Base-by-base conservation (phyloP, 2,797 vertebrate species). In the Tadarida brasiliensis region DNA sequence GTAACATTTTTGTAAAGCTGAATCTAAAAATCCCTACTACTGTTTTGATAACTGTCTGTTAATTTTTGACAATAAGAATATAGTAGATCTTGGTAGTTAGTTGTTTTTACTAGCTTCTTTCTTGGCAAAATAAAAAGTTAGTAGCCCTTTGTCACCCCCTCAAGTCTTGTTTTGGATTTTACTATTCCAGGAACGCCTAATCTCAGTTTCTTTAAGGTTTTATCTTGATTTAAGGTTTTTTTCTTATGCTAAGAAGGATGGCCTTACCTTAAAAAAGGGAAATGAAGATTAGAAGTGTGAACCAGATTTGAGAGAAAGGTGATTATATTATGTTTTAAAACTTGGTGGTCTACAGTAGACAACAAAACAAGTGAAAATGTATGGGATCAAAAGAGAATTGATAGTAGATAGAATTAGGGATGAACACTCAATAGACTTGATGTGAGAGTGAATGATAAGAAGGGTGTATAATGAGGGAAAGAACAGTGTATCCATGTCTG, bases 121-220 rank as follows among this genome's bases (percentile, higher is more conserved):
- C 56, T 90, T 90, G 67, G 44, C 51, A 87, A 67, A 86, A 87
- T 83, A 63, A 82, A 73, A 95, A 83, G 30, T 54, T 95, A 19
- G 30, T 81, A 61, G 68, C 51, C 24, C 28, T 87, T 95, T 86
- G 47, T 61, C 9, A 63, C 77, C 26, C 14, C 33, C 14, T 20
- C 14, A 35, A 35, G 11, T 88, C 92, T 80, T 91, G 26, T 83
- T 87, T 90, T 93, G 11, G 67, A 77, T 82, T 74, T 94, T 83
- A 24, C 47, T 74, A 67, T 80, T 89, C 67, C 57, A 93, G 6
- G 28, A 92, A 87, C 71, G 17, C 57, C 74, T 94, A 57, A 91
- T 44, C 63, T 93, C 30, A 77, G 39, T 86, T 65, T 91, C 71
- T 67, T 96, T 93, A 63, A 71, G 39, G 39, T 93, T 94, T 89